These are phyloP conservation scores for Deroptyus accipitrinus DNA, from an alignment of 2,113 vertebrate genomes.

Conservation along the genomic window DNA sequence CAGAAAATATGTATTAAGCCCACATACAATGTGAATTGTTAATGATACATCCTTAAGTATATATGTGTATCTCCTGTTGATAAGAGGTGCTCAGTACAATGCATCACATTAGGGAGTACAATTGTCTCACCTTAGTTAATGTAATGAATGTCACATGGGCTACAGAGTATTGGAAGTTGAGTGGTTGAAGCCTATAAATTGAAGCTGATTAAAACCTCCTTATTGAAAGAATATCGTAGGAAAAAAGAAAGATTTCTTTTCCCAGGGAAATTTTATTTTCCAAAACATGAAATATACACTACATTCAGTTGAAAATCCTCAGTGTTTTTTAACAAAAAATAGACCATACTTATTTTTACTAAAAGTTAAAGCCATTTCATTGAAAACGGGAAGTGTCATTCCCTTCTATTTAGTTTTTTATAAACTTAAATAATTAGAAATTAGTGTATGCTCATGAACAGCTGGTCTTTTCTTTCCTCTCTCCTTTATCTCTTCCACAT, in stretches of 20 bases:
- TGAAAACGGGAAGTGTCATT: neutral
- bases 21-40: neutral
- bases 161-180: neutral
- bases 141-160: neutral
- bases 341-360: neutral
- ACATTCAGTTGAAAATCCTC: neutral
- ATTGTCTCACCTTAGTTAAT: neutral
- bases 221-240: neutral
- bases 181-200: neutral
- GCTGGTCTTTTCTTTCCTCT: neutral
- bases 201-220: neutral
- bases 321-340: neutral
- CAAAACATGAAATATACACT: neutral
- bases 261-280: neutral
- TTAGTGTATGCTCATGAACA: neutral
- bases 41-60: neutral
- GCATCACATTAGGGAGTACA: neutral
- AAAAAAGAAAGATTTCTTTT: neutral
- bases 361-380: neutral
- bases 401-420: neutral
- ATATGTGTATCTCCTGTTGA: neutral
- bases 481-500: neutral
- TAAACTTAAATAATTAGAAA: neutral
- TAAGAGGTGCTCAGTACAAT: neutral
- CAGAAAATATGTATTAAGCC: neutral